Evolutionary conservation across 23 tunicate genomes (phyloP).

Genomic region (Styela plicata): DNA sequence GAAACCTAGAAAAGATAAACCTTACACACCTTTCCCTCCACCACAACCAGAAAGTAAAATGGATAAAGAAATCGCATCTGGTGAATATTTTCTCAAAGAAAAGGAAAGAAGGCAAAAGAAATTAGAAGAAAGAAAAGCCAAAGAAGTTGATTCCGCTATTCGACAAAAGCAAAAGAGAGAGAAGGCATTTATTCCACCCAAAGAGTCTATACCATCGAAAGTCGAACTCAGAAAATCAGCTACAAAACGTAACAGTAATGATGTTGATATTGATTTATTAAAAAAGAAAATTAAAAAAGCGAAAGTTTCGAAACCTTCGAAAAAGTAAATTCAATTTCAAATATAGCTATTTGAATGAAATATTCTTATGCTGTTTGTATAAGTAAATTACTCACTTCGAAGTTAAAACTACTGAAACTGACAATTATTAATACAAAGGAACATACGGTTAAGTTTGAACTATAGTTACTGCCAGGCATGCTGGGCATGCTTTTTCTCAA

Average conservation of each 20-base stretch:
- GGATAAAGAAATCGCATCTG: slow-evolving; percentile 88
- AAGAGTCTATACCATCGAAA: slow-evolving; percentile 40
- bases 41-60: slow-evolving; percentile 92
- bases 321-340: too few relatives aligned
- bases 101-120: slow-evolving; percentile 63
- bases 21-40: slow-evolving; percentile 98
- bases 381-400: too few relatives aligned
- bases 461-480: too few relatives aligned
- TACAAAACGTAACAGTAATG: slow-evolving; percentile 2
- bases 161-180: slow-evolving; percentile 48
- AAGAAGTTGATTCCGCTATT: slow-evolving; percentile 51
- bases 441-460: too few relatives aligned
- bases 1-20: slow-evolving; percentile 65
- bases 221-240: background rate
- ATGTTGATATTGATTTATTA: slow-evolving; percentile 53
- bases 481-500: too few relatives aligned
- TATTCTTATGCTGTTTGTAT: too few relatives aligned
- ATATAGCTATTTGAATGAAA: too few relatives aligned
- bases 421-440: too few relatives aligned
- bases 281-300: slow-evolving; percentile 76
- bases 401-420: too few relatives aligned
- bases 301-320: too few relatives aligned
- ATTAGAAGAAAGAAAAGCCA: slow-evolving; percentile 45
- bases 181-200: slow-evolving; percentile 54
- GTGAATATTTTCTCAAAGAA: slow-evolving; percentile 95